Evolutionary conservation across 2,797 vertebrate species (phyloP), one percentile per base, ranked within the genome.

Genomic region (Lepus townsendii): DNA sequence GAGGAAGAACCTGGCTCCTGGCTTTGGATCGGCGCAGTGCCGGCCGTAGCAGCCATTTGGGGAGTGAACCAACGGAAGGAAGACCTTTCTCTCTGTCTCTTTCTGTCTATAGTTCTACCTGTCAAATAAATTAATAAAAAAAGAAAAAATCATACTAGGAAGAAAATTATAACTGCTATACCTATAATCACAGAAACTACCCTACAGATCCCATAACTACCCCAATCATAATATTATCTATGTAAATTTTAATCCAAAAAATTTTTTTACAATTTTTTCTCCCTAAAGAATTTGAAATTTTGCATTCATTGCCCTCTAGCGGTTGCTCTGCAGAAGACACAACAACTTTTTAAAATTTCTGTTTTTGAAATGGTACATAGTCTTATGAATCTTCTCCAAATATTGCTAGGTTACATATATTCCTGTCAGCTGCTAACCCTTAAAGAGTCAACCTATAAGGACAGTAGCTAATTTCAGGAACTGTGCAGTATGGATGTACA

Each of bases 271-370:
- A 68, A 20, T 80, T 91, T 24, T 73, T 42, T 50, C n/a, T 5
- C 54, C 3, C 19, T 65, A 32, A 71, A 47, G 35, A 78, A 83
- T n/a, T 71, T 86, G 14, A 73, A 71, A 20, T n/a, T 66, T 96
- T 95, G 86, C 87, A 86, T 96, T 84, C 3, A 88, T 47, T 94
- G 94, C 96, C 96, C 93, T 93, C 96, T 96, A 95, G 96, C 69
- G 97, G 91, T 69, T 85, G 1, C 10, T 89, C 57, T 13, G 1
- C n/a, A 77, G 66, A 95, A 89, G 27, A 19, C 7, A n/a, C 22
- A 66, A 63, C 38, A 71, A 50, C 5, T 27, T 20, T 54, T 89
- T 82, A 66, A 52, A 47, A 16, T 30, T 65, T 73, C 85, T 71
- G 60, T 20, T 85, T 80, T 75, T 77, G 42, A 68, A 89, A 84